Evolutionary conservation across 2,113 vertebrate species (phyloP).

Genomic region (Steatornis caripensis): DNA sequence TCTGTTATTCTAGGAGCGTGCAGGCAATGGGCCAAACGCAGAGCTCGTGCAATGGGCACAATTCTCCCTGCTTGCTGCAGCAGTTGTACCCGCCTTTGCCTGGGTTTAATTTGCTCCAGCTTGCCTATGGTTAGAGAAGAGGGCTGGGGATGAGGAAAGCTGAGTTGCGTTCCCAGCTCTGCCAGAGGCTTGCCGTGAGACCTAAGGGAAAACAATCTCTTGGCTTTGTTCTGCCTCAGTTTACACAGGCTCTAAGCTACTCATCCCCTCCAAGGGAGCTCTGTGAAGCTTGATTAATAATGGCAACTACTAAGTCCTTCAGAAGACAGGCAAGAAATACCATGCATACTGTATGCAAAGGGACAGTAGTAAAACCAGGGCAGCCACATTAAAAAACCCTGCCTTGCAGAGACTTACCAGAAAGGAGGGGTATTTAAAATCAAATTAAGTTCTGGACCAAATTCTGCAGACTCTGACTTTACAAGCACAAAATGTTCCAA

Average conservation of each 20-base stretch:
- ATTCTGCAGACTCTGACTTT: neutral
- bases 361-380: neutral
- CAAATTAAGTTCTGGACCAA: neutral
- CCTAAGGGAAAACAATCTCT: slow-evolving; percentile 32
- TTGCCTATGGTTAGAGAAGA: neutral
- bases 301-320: neutral
- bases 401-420: neutral
- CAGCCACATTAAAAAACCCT: neutral
- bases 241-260: slow-evolving; percentile 10
- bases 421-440: neutral
- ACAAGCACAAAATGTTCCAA: neutral
- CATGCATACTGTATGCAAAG: neutral
- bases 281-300: neutral
- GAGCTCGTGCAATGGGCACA: slow-evolving; percentile 21
- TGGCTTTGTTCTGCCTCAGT: slow-evolving; percentile 49
- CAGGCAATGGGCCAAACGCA: neutral
- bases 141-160: neutral
- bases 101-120: slow-evolving; percentile 52
- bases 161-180: slow-evolving; percentile 16
- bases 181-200: slow-evolving; percentile 1
- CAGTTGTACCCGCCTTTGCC: neutral
- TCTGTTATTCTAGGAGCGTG: slow-evolving; percentile 41
- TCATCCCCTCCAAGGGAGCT: neutral
- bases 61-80: neutral
- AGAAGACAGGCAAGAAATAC: neutral